Percentiles rank a stretch among this genome's conserved stretches.
Conservation (phyloP, 2,113 vertebrate genomes). For the Xenopus borealis region DNA sequence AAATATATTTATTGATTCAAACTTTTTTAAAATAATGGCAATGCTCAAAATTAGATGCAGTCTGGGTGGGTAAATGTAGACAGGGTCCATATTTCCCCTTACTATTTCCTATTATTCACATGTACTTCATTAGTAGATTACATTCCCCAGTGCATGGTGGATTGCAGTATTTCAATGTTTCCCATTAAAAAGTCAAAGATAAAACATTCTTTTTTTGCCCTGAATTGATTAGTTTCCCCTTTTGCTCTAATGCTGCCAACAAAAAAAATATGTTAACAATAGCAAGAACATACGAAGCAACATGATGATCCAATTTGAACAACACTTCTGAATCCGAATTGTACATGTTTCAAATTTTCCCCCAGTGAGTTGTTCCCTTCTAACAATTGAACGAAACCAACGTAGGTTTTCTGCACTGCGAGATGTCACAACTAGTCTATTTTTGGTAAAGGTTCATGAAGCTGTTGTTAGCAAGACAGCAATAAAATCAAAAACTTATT, state of each 20-base stretch:
- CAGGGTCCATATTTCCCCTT: neutral
- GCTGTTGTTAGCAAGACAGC: conserved; percentile 7
- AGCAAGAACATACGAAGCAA: neutral
- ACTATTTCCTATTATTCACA: conserved; percentile 1
- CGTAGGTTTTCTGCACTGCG: neutral
- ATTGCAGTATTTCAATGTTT: conserved; percentile 1
- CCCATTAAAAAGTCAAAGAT: neutral
- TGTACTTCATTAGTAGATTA: conserved; percentile 11
- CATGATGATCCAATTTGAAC: conserved; percentile 24
- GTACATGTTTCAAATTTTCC: conserved; percentile 10
- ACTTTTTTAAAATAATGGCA: too few species aligned
- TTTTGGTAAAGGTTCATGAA: neutral
- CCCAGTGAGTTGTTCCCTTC: neutral
- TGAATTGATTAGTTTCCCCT: conserved; percentile 9
- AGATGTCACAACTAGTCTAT: conserved; percentile 1
- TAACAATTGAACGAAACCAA: neutral
- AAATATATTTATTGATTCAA: too few species aligned
- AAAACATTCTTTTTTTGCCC: neutral
- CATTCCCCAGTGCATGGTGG: neutral
- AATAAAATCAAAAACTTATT: neutral
- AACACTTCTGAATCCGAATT: neutral
- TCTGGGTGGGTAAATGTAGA: neutral
- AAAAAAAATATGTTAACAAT: neutral
- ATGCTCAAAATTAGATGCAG: too few species aligned
- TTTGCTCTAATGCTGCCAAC: neutral